These are phyloP conservation scores for Aleiodes leptofemur DNA, from an alignment of 2,888 invertebrate genomes.

Conservation along the genomic window DNA sequence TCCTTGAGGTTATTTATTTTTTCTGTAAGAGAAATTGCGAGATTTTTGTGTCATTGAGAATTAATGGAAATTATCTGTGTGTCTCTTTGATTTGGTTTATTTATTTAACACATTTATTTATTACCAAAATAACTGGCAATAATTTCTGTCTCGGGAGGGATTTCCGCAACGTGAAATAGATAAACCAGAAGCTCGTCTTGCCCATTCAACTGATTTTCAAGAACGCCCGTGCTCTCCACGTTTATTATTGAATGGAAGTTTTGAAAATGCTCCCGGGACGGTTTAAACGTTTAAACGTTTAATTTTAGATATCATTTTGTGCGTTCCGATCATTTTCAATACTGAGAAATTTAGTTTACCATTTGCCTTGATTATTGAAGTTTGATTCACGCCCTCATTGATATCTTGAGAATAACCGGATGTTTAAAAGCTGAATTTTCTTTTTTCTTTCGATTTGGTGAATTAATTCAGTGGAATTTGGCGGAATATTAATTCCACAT, in stretches of 20 bases:
- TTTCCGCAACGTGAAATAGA: background rate
- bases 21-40: no score
- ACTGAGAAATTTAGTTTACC: constrained; percentile 1
- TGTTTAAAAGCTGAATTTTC: background rate
- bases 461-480: no score
- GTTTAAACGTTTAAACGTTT: constrained; percentile 9
- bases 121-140: constrained; percentile 1
- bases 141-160: constrained; percentile 1
- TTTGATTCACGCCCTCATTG: no score
- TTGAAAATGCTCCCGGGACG: background rate
- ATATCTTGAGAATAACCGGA: background rate
- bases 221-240: background rate
- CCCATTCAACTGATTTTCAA: constrained; percentile 18
- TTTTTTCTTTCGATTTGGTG: background rate
- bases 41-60: background rate
- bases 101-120: background rate
- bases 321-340: constrained; percentile 22
- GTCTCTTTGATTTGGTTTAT: background rate
- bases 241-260: constrained; percentile 22
- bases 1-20: background rate
- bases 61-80: background rate
- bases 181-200: background rate
- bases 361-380: constrained; percentile 7
- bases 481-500: background rate
- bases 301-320: constrained; percentile 28